phyloP scores from a whole-genome alignment of 1,140 invertebrate species.

The Pinna nobilis region DNA sequence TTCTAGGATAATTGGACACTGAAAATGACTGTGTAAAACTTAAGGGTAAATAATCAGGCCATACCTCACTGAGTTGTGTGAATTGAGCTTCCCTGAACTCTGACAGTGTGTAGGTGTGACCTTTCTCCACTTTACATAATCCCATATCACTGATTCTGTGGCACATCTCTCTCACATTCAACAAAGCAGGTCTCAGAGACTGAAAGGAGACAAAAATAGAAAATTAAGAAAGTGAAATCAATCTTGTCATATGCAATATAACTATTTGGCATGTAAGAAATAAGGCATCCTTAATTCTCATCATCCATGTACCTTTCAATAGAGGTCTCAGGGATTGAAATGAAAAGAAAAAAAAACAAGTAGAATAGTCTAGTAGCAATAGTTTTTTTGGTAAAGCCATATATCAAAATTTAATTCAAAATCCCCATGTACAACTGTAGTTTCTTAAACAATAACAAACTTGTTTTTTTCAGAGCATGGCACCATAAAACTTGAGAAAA shows the following conservation, averaged over 20 bases:
- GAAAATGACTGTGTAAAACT: no score
- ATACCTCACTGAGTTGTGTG: slow-evolving; percentile 71
- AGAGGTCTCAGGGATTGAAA: neutral
- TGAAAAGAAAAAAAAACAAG: no score
- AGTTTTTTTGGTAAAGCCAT: no score
- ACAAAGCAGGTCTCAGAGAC: slow-evolving; percentile 81
- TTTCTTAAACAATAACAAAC: neutral
- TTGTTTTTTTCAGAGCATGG: no score
- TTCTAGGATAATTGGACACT: no score
- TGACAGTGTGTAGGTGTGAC: slow-evolving; percentile 78
- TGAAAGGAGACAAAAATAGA: slow-evolving; percentile 43
- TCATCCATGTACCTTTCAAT: neutral
- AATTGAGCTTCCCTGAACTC: slow-evolving; percentile 73
- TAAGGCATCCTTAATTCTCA: neutral
- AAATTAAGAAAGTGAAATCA: neutral
- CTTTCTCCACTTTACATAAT: slow-evolving; percentile 74
- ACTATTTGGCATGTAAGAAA: neutral
- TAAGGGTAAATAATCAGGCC: neutral
- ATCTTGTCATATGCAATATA: neutral
- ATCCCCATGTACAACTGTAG: no score
- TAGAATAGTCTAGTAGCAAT: no score
- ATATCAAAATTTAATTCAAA: no score
- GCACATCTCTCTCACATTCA: slow-evolving; percentile 83
- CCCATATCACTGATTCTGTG: slow-evolving; percentile 76
- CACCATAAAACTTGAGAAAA: no score